These are phyloP conservation scores for Mesaphorura yosii DNA, from an alignment of 1,140 invertebrate genomes.

Conservation along the genomic window DNA sequence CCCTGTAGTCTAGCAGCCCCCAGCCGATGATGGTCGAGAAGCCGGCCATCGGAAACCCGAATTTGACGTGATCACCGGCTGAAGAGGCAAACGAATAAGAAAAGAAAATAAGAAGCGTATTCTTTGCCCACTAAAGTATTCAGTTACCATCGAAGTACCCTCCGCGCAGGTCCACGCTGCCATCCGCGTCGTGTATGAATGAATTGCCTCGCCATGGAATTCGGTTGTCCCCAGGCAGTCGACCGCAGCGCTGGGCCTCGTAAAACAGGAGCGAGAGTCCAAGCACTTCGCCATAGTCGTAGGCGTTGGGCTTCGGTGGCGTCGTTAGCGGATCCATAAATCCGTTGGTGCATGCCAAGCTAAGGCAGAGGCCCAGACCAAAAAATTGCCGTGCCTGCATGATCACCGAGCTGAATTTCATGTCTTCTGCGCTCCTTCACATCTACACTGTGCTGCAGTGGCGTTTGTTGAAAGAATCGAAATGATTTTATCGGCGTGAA, in stretches of 20 bases:
- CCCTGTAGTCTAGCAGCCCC: conserved; percentile 36
- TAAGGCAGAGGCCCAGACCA: not conserved
- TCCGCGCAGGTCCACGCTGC: conserved; percentile 36
- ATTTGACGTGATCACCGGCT: conserved; percentile 40
- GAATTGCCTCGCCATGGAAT: conserved; percentile 36
- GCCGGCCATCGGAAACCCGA: conserved; percentile 38
- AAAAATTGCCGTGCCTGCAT: not conserved
- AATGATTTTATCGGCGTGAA: too few relatives aligned
- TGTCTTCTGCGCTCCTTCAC: too few relatives aligned
- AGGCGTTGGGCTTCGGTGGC: too few relatives aligned
- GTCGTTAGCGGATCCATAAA: not conserved
- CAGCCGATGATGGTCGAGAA: conserved; percentile 36
- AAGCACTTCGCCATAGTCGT: conserved; percentile 33
- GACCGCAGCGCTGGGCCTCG: conserved; percentile 38
- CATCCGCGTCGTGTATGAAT: conserved; percentile 34
- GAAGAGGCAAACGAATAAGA: conserved; percentile 1
- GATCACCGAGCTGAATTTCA: not conserved
- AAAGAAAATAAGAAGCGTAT: not conserved
- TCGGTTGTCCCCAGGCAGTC: conserved; percentile 34
- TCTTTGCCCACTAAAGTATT: not conserved
- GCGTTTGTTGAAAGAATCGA: too few relatives aligned
- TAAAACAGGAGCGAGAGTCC: conserved; percentile 38
- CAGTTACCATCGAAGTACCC: conserved; percentile 40
- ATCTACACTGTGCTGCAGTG: too few relatives aligned
- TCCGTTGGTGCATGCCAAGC: not conserved